Evolutionary conservation across 2,888 invertebrate genomes (phyloP), one percentile per base, ranked within the genome.

Genomic region (Hypena proboscidalis): DNA sequence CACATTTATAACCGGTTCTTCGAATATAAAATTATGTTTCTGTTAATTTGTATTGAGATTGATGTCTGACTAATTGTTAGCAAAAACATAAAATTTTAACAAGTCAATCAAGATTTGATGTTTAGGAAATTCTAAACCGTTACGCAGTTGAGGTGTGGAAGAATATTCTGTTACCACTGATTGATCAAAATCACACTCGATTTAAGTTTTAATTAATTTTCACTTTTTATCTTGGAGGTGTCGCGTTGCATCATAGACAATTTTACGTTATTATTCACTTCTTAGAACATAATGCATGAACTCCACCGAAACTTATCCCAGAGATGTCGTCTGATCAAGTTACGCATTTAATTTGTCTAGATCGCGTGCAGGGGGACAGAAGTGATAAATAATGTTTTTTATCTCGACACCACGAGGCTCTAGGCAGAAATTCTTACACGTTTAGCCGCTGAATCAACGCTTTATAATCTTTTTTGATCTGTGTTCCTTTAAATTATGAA

Each of bases 341-440:
- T 88, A 86, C 89, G 65, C 70, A 68, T 81, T 85, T 84, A 86
- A 88, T 90, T 90, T 87, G 87, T 90, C 85, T 83, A 86, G 85
- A 85, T 85, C 80, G 85, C 87, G 80, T 86, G 85, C 80, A 76
- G 72, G 67, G 70, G 68, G 80, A 80, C 83, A 80, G 72, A 68
- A 54, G 74, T 72, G 71, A 87, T 90, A 89, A 90, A 89, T 89
- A 87, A 83, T 78, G 80, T 80, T 80, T 83, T 82, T 87, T 87
- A 88, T 89, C 89, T 88, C 68, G 60, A 77, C 80, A 85, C 82
- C 80, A 70, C 54, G 65, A 64, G 72, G 76, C 79, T 80, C 77
- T 77, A 76, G 80, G 83, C 80, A 85, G 80, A 81, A 86, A 89
- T 90, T 87, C 89, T 83, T 86, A 78, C 90, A 83, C 88, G 90